Base-by-base conservation (phyloP, 1,140 invertebrate genomes). In the Potamilus streckersoni region DNA sequence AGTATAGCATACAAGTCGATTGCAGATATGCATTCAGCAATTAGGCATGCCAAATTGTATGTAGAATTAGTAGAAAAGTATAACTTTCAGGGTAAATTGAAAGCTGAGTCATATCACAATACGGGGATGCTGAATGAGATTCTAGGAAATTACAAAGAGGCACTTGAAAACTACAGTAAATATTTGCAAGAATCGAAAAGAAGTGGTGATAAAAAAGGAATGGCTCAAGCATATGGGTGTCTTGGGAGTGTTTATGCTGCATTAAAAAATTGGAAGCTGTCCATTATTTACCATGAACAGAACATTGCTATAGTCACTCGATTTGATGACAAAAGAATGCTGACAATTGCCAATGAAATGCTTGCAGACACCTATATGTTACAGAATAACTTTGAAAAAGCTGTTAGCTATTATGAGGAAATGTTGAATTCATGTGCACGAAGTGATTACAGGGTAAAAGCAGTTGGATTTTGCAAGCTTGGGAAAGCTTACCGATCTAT, bases 1-100 rank as follows among this genome's bases (percentile, higher is more conserved):
- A 89, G 88, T 74, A 87, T 88, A 62, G 88, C 86, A 1, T 89
- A 89, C 82, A 88, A 88, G 74, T 79, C 82, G 20, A 87, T 88
- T 27, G 86, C 87, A 15, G 84, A 84, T 66, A 83, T 87, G 81
- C 73, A 79, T 14, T 67, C 81, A n/a, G 88, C 88, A 4, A 77
- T 85, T 2, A 72, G 64, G 27, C 84, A 89, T 80, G 88, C 88
- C 2, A 63, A 75, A 16, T 78, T 82, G 59, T 87, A 88, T 79
- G 73, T 83, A 19, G 31, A 64, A 15, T 73, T 84, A 27, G 68
- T 86, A 15, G 81, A 83, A 55, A 83, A 83, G 65, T 82, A 83
- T 77, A 78, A 76, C 1, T 58, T 84, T 20, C 72, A 79, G 60
- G 76, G 79, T 27, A 80, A 80, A 67, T 65, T 80, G 31, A 66